These are phyloP conservation scores for Seriola aureovittata DNA, from an alignment of 2,113 vertebrate genomes.

Conservation along the genomic window DNA sequence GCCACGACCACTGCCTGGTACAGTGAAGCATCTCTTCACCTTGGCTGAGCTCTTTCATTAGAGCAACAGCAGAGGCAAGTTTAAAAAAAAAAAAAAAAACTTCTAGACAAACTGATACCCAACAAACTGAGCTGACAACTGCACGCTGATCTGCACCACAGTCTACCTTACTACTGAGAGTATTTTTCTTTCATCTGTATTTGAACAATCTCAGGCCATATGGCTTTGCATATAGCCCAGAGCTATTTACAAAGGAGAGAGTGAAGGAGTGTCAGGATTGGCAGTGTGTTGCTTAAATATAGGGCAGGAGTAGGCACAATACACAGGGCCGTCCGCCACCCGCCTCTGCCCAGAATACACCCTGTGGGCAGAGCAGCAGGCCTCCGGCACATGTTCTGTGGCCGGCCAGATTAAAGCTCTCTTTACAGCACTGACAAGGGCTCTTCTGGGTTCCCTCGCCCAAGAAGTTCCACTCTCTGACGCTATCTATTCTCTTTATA, in stretches of 20 bases:
- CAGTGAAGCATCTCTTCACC: background rate
- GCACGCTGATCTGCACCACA: background rate
- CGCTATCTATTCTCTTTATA: slow-evolving; percentile 64
- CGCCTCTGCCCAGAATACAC: slow-evolving; percentile 83
- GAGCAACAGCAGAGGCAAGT: background rate
- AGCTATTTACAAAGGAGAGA: slow-evolving; percentile 79
- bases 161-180: background rate
- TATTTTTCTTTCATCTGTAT: slow-evolving; percentile 54
- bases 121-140: slow-evolving; percentile 8
- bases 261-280: slow-evolving; percentile 75
- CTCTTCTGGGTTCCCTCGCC: slow-evolving; percentile 80
- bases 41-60: background rate
- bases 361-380: slow-evolving; percentile 82
- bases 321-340: slow-evolving; percentile 75
- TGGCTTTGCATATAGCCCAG: slow-evolving; percentile 59
- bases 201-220: slow-evolving; percentile 65
- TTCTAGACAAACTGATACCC: background rate
- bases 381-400: slow-evolving; percentile 85
- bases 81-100: background rate
- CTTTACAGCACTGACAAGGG: slow-evolving; percentile 85
- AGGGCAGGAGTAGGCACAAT: slow-evolving; percentile 84
- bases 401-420: slow-evolving; percentile 86
- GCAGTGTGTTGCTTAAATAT: slow-evolving; percentile 80
- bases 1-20: background rate
- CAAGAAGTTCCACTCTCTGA: slow-evolving; percentile 81